phyloP scores from a whole-genome alignment of 2,888 invertebrate species.

The Noctua comes region DNA sequence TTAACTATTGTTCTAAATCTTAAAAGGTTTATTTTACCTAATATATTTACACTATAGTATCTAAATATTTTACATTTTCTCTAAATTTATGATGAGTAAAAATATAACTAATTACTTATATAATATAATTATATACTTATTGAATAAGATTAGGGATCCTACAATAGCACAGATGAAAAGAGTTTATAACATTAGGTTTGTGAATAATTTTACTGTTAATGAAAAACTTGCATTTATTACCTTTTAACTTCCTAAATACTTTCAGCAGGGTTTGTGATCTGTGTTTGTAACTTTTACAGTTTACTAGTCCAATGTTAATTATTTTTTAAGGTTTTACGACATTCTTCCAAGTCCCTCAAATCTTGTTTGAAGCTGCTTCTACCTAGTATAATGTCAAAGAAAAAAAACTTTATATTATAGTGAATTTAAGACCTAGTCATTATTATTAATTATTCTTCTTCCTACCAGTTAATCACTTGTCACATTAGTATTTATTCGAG shows the following conservation, averaged over 20 bases:
- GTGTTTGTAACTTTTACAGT: slow-evolving; percentile 76
- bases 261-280: slow-evolving; percentile 80
- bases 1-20: slow-evolving; percentile 64
- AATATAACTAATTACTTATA: slow-evolving; percentile 53
- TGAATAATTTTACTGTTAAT: slow-evolving; percentile 50
- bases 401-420: slow-evolving; percentile 53
- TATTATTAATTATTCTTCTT: slow-evolving; percentile 68
- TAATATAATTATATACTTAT: slow-evolving; percentile 50
- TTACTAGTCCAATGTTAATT: slow-evolving; percentile 73
- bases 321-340: slow-evolving; percentile 60
- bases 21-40: slow-evolving; percentile 64
- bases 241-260: slow-evolving; percentile 65
- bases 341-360: slow-evolving; percentile 43
- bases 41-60: slow-evolving; percentile 67
- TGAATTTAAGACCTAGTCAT: slow-evolving; percentile 72
- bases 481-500: slow-evolving; percentile 73
- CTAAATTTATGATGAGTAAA: slow-evolving; percentile 51
- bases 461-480: slow-evolving; percentile 70
- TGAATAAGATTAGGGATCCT: slow-evolving; percentile 58
- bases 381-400: slow-evolving; percentile 26
- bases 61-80: slow-evolving; percentile 64
- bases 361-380: slow-evolving; percentile 42
- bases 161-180: slow-evolving; percentile 49
- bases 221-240: slow-evolving; percentile 41
- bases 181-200: slow-evolving; percentile 49